Evolutionary conservation across 92 coral and sea anemone species (phyloP).

Genomic region (Zoanthus gigantus): DNA sequence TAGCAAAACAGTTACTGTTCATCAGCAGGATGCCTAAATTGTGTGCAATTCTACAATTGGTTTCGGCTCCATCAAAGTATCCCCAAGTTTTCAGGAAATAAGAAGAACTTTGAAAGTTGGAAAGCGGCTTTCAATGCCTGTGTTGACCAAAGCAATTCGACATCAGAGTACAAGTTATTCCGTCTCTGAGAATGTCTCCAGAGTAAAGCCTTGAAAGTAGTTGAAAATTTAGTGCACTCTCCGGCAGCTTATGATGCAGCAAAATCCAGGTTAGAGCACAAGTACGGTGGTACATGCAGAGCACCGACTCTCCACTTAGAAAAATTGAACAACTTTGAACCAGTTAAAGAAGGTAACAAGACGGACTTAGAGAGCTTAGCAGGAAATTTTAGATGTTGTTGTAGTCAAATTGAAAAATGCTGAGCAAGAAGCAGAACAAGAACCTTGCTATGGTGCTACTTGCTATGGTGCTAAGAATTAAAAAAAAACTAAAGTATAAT

Average conservation of each 20-base stretch:
- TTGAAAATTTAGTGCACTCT: conserved; percentile 69
- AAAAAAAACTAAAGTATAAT: conserved; percentile 57
- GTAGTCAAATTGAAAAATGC: conserved; percentile 72
- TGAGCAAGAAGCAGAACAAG: conserved; percentile 57
- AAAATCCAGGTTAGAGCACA: conserved; percentile 65
- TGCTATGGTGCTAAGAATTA: conserved; percentile 18
- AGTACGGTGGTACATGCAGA: conserved; percentile 68
- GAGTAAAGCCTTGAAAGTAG: conserved; percentile 68
- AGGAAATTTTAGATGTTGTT: conserved; percentile 42
- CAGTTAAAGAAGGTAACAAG: conserved; percentile 50
- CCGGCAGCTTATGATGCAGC: conserved; percentile 72
- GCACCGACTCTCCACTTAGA: conserved; percentile 54
- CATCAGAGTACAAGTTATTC: conserved; percentile 68
- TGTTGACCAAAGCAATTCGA: conserved; percentile 54
- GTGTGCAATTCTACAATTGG: no score
- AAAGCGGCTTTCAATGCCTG: conserved; percentile 66
- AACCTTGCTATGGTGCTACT: background rate
- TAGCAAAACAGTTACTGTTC: no score
- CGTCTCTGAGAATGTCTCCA: conserved; percentile 56
- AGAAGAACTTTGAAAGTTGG: conserved; percentile 44
- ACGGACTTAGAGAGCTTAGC: conserved; percentile 58
- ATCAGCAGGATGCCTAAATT: no score
- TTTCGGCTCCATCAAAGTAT: no score
- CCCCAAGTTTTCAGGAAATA: conserved; percentile 28
- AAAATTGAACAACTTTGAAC: conserved; percentile 38